These are phyloP conservation scores for Fopius arisanus DNA, from an alignment of 1,140 invertebrate species.

Conservation along the genomic window DNA sequence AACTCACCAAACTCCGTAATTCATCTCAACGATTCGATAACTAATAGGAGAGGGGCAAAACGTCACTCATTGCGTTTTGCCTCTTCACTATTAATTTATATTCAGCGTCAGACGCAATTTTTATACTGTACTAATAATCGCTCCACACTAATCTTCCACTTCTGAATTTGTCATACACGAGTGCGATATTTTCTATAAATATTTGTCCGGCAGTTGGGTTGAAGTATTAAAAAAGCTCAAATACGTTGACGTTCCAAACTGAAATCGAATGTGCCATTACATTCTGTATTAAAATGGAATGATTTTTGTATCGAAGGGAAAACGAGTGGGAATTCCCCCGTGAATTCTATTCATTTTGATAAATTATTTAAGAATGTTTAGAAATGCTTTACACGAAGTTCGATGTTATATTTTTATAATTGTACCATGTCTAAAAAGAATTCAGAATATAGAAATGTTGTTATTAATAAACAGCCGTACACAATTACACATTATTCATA, in stretches of 20 bases:
- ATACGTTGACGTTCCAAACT: no score
- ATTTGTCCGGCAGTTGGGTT: not conserved
- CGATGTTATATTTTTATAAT: conserved; percentile 35
- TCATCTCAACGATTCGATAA: not conserved
- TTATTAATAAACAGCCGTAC: conserved; percentile 25
- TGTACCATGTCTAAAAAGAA: conserved; percentile 17
- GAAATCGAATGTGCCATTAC: no score
- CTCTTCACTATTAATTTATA: no score
- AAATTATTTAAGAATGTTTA: conserved; percentile 5
- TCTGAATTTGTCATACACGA: no score
- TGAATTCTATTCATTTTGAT: not conserved
- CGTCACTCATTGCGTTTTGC: not conserved
- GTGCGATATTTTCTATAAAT: not conserved
- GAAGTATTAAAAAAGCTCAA: not conserved
- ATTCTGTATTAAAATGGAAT: not conserved
- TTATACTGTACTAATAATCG: not conserved
- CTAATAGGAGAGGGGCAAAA: not conserved
- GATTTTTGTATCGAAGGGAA: not conserved
- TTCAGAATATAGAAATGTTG: conserved; percentile 19
- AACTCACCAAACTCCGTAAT: conserved; percentile 38
- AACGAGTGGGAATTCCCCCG: not conserved
- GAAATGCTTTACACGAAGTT: conserved; percentile 15
- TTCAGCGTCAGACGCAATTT: no score
- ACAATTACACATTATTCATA: not conserved
- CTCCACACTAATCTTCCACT: not conserved